These are phyloP conservation scores for Pollimyrus isidori DNA, from an alignment of 2,113 vertebrate genomes.

Conservation along the genomic window DNA sequence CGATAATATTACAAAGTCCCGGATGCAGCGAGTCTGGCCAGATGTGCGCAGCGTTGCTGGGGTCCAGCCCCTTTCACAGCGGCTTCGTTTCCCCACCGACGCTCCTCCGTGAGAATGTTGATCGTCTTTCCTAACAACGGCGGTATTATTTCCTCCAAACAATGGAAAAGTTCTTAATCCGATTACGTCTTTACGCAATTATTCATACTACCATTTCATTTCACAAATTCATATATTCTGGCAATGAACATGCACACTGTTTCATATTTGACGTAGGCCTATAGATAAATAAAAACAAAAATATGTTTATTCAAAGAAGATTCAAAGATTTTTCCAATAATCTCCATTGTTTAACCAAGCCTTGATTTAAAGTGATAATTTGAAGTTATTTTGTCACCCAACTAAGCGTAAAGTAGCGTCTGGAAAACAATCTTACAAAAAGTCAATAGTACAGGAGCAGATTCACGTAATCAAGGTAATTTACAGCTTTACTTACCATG, in stretches of 20 bases:
- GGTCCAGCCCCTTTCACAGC: neutral
- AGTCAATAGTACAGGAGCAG: neutral
- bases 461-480: neutral
- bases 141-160: neutral
- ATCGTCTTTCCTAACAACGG: neutral
- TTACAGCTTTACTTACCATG: neutral
- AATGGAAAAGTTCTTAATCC: slow-evolving; percentile 2
- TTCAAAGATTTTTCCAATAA: neutral
- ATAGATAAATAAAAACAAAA: neutral
- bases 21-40: neutral
- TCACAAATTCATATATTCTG: neutral
- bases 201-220: neutral
- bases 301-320: neutral
- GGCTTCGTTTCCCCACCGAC: neutral
- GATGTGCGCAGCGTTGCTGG: neutral
- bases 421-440: neutral
- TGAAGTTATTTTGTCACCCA: neutral
- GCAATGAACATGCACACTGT: neutral
- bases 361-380: neutral
- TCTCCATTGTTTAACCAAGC: neutral
- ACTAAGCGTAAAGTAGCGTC: neutral
- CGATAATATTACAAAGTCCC: neutral
- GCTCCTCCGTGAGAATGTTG: neutral
- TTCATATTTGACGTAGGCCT: neutral
- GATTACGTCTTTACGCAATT: neutral